These are phyloP conservation scores for Formica exsecta DNA, from an alignment of 1,140 invertebrate genomes.

Conservation along the genomic window DNA sequence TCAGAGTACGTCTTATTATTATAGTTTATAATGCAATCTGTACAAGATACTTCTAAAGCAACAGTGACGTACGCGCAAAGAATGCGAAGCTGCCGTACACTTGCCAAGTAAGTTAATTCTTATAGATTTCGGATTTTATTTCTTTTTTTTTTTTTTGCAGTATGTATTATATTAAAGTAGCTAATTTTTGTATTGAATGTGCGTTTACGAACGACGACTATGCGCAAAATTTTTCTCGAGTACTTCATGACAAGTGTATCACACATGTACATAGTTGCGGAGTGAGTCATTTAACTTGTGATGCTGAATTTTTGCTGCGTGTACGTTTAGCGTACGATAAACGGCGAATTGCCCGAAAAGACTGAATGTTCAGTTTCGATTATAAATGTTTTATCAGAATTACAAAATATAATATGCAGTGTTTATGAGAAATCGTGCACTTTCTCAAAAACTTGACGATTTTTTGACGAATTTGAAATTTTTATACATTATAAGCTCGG, in stretches of 20 bases:
- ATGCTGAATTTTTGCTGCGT: constrained; percentile 54
- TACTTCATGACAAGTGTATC: constrained; percentile 33
- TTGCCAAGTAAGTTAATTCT: constrained; percentile 42
- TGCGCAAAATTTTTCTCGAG: constrained; percentile 47
- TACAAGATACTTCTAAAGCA: constrained; percentile 71
- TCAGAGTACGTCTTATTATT: constrained; percentile 65
- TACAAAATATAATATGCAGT: background rate
- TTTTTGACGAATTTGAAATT: constrained; percentile 11
- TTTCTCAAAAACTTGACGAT: background rate
- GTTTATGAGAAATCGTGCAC: constrained; percentile 8
- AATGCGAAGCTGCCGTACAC: constrained; percentile 61
- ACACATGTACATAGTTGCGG: constrained; percentile 64
- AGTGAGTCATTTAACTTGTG: constrained; percentile 51
- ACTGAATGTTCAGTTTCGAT: constrained; percentile 12
- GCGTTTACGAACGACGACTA: constrained; percentile 38
- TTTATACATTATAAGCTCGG: background rate
- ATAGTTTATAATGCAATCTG: constrained; percentile 59
- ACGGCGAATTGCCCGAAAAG: constrained; percentile 24
- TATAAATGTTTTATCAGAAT: constrained; percentile 13
- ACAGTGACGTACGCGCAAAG: constrained; percentile 51
- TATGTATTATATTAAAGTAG: constrained; percentile 56
- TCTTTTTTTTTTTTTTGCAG: constrained; percentile 8
- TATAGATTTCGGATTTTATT: background rate
- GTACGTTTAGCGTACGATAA: constrained; percentile 1
- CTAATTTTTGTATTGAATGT: constrained; percentile 54